Percentiles rank a stretch among this genome's conserved stretches.
Conservation (phyloP, 2,797 vertebrate species). For the Oryzias sinensis region DNA sequence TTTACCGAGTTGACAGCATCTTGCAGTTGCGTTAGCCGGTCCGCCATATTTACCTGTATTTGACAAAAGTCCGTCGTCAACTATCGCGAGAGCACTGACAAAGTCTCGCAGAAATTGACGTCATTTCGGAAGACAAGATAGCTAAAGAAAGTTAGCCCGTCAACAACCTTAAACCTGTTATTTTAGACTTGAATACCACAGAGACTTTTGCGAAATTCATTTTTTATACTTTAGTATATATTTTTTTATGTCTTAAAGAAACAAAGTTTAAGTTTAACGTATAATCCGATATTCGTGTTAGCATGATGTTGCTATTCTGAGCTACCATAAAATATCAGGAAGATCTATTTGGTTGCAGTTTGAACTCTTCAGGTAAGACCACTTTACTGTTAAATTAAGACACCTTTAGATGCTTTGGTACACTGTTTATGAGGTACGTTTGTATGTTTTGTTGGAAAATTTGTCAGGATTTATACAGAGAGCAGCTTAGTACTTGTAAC, state of each 20-base stretch:
- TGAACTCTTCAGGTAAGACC: slow-evolving; percentile 62
- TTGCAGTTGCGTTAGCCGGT: slow-evolving; percentile 91
- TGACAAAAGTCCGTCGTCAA: not conserved
- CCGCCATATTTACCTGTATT: slow-evolving; percentile 82
- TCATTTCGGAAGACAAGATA: slow-evolving; percentile 1
- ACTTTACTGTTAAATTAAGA: not conserved
- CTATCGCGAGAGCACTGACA: slow-evolving; percentile 36
- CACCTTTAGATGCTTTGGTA: not conserved
- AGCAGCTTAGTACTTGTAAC: slow-evolving; percentile 4
- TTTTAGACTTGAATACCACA: too few species aligned
- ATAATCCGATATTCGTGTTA: slow-evolving; percentile 19
- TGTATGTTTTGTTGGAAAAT: not conserved
- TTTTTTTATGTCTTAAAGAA: not conserved
- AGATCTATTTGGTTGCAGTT: slow-evolving; percentile 52
- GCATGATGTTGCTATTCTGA: slow-evolving; percentile 50
- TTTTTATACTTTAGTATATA: not conserved
- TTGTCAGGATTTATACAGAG: slow-evolving; percentile 4
- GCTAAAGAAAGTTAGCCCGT: not conserved
- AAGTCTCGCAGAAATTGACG: slow-evolving; percentile 24
- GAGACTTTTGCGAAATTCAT: too few species aligned
- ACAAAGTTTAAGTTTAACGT: not conserved
- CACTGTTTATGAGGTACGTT: not conserved
- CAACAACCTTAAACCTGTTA: too few species aligned
- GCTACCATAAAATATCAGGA: slow-evolving; percentile 63
- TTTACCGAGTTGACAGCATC: slow-evolving; percentile 95